Evolutionary conservation across 2,888 invertebrate species (phyloP), one percentile per base, ranked within the genome.

Genomic region (Monoplex corrugatus): DNA sequence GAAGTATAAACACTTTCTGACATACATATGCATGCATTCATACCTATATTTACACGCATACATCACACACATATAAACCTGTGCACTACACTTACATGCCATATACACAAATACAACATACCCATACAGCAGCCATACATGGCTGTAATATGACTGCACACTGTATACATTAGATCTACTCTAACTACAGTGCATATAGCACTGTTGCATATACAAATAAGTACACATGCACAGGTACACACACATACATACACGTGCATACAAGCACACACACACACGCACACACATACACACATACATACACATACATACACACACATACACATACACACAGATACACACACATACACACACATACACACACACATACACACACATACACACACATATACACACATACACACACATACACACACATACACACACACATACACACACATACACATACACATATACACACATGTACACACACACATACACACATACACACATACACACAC

Each of bases 241-340:
- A 75, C 38, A 75, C 75, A 75, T n/a, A 75, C 75, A 75, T n/a
- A 75, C 75, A 35, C 35, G 16, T 35, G 0, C 72, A 38, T 72
- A 35, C 72, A n/a, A n/a, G n/a, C 68, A 68, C 68, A 68, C 68
- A 68, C 68, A 85, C 50, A 85, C 35, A 45, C 85, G 45, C 85
- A 85, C 40, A 38, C n/a, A 57, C 85, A 85, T 35, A 40, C 43
- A 87, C 43, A 45, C 57, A 40, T 19, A 63, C 85, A 85, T n/a
- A 40, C 63, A 63, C n/a, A 38, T 38, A 85, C 13, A 40, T 13
- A 40, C 13, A 38, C 57, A 57, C n/a, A 0, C 38, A 35, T 32
- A 6, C 16, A 35, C 68, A 63, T n/a, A 68, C 63, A 86, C 23
- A 86, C 40, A 63, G 10, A 57, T 35, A n/a, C 86, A 63, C 43